Base-by-base conservation (phyloP, 2,113 vertebrate species). In the Reinhardtius hippoglossoides region DNA sequence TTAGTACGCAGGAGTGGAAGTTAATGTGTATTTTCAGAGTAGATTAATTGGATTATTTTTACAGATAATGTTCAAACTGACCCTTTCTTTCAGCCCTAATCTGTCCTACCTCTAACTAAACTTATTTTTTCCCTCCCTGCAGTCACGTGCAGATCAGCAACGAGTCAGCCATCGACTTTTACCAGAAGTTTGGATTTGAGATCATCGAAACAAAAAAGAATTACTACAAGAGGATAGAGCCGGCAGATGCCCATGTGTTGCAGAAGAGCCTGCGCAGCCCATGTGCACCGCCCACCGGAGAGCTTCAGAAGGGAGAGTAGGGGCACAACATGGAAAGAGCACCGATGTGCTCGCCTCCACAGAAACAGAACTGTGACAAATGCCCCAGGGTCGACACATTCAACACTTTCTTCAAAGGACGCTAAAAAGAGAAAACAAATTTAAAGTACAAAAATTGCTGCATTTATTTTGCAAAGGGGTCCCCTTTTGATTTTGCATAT, bases 141-240 rank as follows among this genome's bases (percentile, higher is more conserved):
- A 99, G 98, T 95, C 98, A 99, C 2, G 98, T 99, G 91, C 98
- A 99, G 95, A 99, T 99, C 96, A 99, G 97, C 95, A 99, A 99
- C 1, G 98, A 99, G 87, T 99, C 98, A 0, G 98, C 98, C 71
- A 99, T 99, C 88, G 96, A 98, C 93, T 99, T 99, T 95, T 99
- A 99, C 95, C 96, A 97, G 81, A 99, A 98, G 90, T 99, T 99
- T 95, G 98, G 98, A 86, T 99, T 99, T 92, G 97, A 99, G 94
- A 98, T 99, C 92, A 99, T 99, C 24, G 98, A 99, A 93, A 99
- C 98, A 74, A 99, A 99, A 96, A 99, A 99, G 93, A 99, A 99
- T 94, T 99, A 99, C 95, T 99, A 99, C 95, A 99, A 99, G 95
- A 98, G 98, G 95, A 99, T 99, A 98, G 97, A 99, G 89, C 98